Evolutionary conservation across 1,140 invertebrate species (phyloP).

Genomic region (Thereuonema tuberculata): DNA sequence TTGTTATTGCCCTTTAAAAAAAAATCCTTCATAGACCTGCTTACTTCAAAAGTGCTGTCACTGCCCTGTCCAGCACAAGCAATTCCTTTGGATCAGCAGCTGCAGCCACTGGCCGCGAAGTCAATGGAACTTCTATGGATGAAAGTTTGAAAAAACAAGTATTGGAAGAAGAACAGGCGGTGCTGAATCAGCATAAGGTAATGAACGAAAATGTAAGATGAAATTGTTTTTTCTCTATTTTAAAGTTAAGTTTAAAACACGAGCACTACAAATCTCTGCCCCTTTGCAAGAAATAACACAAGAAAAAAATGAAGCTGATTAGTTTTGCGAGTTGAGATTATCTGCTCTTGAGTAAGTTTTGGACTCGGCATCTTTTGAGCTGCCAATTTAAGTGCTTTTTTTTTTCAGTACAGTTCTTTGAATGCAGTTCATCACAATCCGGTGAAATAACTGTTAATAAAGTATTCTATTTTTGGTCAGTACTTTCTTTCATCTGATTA

Average conservation of each 20-base stretch:
- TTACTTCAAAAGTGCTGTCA: slow-evolving; percentile 58
- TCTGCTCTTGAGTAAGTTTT: no score
- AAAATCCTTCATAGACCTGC: slow-evolving; percentile 1
- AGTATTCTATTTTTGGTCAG: no score
- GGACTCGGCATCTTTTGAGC: no score
- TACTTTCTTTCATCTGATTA: no score
- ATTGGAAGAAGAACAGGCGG: slow-evolving; percentile 86
- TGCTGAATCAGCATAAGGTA: slow-evolving; percentile 90
- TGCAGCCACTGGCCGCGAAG: slow-evolving; percentile 20
- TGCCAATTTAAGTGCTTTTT: no score
- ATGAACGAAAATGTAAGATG: slow-evolving; percentile 11
- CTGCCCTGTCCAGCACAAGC: slow-evolving; percentile 74
- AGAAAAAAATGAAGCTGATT: no score
- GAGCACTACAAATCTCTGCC: neutral
- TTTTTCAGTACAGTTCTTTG: no score
- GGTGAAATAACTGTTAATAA: no score
- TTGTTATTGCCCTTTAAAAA: no score
- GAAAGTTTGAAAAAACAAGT: slow-evolving; percentile 71
- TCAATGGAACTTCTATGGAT: slow-evolving; percentile 41
- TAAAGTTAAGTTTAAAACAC: neutral
- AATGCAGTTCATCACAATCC: no score
- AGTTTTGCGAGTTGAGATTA: no score
- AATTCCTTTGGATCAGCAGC: slow-evolving; percentile 46
- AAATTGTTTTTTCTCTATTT: neutral
- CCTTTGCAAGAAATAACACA: neutral